Evolutionary conservation across 2,797 vertebrate genomes (phyloP).

Genomic region (Chelonia mydas): DNA sequence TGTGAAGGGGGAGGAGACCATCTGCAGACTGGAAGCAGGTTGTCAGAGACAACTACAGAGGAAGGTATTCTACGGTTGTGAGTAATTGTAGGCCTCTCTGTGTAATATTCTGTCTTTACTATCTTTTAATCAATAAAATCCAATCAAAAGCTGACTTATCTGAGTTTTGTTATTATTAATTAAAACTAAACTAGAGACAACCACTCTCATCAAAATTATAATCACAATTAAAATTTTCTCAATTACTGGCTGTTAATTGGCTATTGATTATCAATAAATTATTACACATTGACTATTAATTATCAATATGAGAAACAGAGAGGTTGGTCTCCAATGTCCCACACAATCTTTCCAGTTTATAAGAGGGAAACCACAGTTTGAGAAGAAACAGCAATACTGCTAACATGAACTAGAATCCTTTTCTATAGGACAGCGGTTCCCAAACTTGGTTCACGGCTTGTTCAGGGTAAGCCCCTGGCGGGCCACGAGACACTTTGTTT

Average conservation of each 20-base stretch:
- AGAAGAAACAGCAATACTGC: not conserved
- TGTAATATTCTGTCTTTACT: not conserved
- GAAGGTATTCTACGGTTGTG: not conserved
- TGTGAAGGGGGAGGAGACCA: not conserved
- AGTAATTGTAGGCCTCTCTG: not conserved
- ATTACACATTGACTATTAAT: not conserved
- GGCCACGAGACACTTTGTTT: no score
- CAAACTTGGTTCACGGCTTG: no score
- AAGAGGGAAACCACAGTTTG: not conserved
- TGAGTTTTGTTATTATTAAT: not conserved
- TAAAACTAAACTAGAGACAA: not conserved
- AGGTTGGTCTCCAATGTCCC: not conserved
- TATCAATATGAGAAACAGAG: not conserved
- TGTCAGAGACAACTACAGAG: not conserved
- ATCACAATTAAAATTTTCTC: not conserved
- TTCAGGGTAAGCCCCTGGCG: no score
- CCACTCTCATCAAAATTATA: not conserved
- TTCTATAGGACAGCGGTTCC: not conserved
- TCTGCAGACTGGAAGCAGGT: not conserved
- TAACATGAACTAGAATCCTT: not conserved
- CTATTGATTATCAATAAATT: not conserved
- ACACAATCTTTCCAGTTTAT: not conserved
- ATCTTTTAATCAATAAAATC: not conserved
- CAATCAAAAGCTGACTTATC: not conserved
- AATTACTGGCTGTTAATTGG: not conserved